phyloP scores from a whole-genome alignment of 2,888 invertebrate genomes.

The Mythimna vitellina region DNA sequence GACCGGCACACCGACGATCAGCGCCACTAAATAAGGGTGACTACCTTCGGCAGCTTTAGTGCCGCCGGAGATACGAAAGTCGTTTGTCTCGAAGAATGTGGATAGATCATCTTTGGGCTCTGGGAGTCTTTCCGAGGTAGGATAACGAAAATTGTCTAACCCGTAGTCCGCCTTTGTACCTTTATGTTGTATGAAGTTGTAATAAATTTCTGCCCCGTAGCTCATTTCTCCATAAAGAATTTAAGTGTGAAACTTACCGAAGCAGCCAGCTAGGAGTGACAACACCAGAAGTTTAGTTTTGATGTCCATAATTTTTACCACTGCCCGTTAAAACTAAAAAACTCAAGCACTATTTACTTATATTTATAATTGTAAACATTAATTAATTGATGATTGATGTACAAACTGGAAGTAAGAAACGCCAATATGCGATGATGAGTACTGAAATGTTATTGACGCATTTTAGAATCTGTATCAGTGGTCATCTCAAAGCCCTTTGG shows the following conservation, averaged over 20 bases:
- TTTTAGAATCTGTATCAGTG: too few species aligned
- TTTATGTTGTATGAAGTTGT: too few species aligned
- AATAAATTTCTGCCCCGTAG: too few species aligned
- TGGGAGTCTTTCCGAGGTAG: neutral
- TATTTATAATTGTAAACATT: slow-evolving; percentile 25
- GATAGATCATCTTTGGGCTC: slow-evolving; percentile 65
- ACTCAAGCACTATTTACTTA: slow-evolving; percentile 4
- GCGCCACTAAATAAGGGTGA: slow-evolving; percentile 77
- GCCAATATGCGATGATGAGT: too few species aligned
- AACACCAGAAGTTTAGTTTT: slow-evolving; percentile 65
- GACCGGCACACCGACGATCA: slow-evolving; percentile 69
- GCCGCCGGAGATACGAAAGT: slow-evolving; percentile 79
- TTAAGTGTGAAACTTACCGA: slow-evolving; percentile 63
- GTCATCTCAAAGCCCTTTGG: too few species aligned
- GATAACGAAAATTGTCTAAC: too few species aligned
- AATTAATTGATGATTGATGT: too few species aligned
- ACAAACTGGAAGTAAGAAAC: too few species aligned
- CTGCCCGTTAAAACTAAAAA: slow-evolving; percentile 33
- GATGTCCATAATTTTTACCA: slow-evolving; percentile 53
- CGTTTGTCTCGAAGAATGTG: slow-evolving; percentile 72
- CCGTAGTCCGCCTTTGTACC: too few species aligned
- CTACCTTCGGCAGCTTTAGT: slow-evolving; percentile 67
- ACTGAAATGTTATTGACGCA: too few species aligned
- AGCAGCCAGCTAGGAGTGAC: slow-evolving; percentile 70
- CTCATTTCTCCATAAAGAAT: neutral